Evolutionary conservation across 2,113 vertebrate genomes (phyloP), one percentile per base, ranked within the genome.

Genomic region (Calidris pygmaea): DNA sequence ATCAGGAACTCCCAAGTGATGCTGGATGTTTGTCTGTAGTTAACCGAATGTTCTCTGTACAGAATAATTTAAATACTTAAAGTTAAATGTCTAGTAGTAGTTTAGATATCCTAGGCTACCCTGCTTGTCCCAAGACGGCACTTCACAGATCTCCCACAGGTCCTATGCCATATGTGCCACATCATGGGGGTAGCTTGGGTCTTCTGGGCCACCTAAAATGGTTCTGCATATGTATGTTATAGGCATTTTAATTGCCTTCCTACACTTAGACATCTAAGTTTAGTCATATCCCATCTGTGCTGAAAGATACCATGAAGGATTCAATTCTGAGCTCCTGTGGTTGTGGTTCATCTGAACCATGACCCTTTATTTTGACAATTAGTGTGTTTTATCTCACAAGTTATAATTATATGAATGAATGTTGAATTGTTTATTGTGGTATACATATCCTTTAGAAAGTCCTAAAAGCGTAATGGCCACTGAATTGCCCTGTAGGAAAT

Each of bases 321-420:
- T 76, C 37, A 59, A 17, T 29, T 72, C 63, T 35, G 20, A 41
- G 58, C 37, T 63, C 37, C 18, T 14, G 6, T 0, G 0, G 52
- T 7, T 71, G 79, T 45, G 45, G 47, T 39, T 89, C 43, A 32
- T 37, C 62, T 83, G 53, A 76, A 45, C 48, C 27, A 35, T 34
- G 17, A 53, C n/a, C 53, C 30, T 62, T 60, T 66, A 32, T n/a
- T 79, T 83, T 1, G 3, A 66, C 14, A 90, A 48, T 45, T 9
- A 7, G 29, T 26, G 6, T 41, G 62, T 50, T 91, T 91, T 0
- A 66, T 58, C 27, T 62, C 26, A 39, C 37, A 53, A 37, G 15
- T 86, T 62, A 32, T 55, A 55, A 41, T 63, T 70, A n/a, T 14
- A 56, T 47, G 66, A 82, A 82, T 82, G 23, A 80, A 67, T 35